These are phyloP conservation scores for Pampusana beccarii DNA, from an alignment of 2,113 vertebrate genomes.

Conservation along the genomic window DNA sequence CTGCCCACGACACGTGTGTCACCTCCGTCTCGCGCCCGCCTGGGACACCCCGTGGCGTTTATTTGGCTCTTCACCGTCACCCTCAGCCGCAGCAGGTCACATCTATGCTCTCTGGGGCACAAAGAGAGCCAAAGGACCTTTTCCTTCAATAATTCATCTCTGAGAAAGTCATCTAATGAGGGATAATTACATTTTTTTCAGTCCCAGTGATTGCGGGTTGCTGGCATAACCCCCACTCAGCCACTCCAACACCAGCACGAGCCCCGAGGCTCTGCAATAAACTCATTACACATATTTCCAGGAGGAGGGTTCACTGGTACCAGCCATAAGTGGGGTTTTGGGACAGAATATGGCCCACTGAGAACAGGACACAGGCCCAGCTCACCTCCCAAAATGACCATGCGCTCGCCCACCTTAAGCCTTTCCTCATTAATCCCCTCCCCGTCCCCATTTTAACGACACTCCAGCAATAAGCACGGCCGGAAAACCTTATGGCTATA, in stretches of 20 bases:
- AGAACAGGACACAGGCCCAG: not conserved
- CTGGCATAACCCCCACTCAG: not conserved
- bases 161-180: not conserved
- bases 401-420: too few relatives aligned
- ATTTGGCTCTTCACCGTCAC: not conserved
- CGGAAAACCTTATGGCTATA: not conserved
- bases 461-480: not conserved
- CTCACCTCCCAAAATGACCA: not conserved
- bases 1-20: accelerated
- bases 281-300: accelerated
- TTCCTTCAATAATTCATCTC: not conserved
- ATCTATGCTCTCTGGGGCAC: accelerated
- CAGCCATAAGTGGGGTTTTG: not conserved
- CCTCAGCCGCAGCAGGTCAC: not conserved
- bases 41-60: not conserved
- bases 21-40: not conserved
- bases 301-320: not conserved
- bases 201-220: not conserved
- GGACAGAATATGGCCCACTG: accelerated
- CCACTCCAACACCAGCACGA: accelerated
- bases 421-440: not conserved
- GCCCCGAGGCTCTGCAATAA: not conserved
- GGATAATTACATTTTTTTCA: not conserved
- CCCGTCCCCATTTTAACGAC: not conserved
- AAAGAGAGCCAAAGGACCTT: not conserved